These are phyloP conservation scores for Pleuronectes platessa DNA, from an alignment of 2,113 vertebrate species.

Conservation along the genomic window DNA sequence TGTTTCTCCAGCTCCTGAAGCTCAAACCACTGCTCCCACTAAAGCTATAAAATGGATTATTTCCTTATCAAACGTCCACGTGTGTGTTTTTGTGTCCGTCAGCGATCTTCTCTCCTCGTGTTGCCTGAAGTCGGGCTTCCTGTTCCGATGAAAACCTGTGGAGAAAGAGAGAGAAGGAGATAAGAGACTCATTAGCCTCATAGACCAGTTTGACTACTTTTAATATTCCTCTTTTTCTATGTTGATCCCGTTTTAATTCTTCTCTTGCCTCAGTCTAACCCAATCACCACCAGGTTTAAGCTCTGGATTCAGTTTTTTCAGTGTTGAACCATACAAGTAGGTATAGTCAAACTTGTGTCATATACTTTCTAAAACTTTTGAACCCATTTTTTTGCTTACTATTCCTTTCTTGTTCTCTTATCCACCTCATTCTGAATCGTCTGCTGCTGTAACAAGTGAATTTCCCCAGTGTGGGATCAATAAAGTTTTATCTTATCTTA, in stretches of 20 bases:
- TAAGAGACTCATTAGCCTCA: neutral
- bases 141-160: constrained; percentile 46
- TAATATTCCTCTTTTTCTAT: neutral
- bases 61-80: constrained; percentile 6
- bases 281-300: no score
- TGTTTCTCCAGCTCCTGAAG: constrained; percentile 8
- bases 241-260: neutral
- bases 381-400: no score
- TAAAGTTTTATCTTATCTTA: no score
- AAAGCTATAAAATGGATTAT: constrained; percentile 6
- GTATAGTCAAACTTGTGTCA: no score
- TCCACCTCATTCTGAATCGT: no score
- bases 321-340: no score
- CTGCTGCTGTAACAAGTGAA: no score
- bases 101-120: neutral
- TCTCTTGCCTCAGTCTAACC: neutral
- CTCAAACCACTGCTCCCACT: constrained; percentile 9
- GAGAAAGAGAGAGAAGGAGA: constrained; percentile 23
- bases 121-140: constrained; percentile 1
- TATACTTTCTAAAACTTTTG: no score
- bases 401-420: no score
- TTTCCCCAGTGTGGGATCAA: no score
- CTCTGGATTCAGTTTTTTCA: no score
- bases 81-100: constrained; percentile 14
- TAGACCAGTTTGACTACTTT: no score